Percentiles rank a stretch among this genome's conserved stretches.
phyloP scores from a whole-genome alignment of 2,888 invertebrate genomes.

The Cantharis nigra region DNA sequence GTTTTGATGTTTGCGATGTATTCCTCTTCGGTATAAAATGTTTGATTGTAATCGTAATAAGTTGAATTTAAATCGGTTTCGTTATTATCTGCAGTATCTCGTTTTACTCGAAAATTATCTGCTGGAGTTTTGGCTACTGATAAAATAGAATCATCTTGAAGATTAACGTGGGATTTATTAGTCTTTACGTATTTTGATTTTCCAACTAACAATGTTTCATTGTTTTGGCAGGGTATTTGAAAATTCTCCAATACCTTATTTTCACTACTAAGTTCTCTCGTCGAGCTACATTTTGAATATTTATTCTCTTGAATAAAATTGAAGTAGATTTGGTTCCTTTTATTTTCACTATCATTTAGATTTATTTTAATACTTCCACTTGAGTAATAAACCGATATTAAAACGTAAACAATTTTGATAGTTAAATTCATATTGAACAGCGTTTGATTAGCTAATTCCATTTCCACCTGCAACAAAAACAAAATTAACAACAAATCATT shows the following conservation, averaged over 20 bases:
- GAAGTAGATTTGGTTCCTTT: not conserved
- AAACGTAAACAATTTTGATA: not conserved
- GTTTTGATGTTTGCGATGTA: constrained; percentile 65
- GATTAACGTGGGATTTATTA: not conserved
- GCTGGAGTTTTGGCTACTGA: not conserved
- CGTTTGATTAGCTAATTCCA: not conserved
- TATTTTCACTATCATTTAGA: not conserved
- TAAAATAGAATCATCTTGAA: not conserved
- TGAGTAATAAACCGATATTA: not conserved
- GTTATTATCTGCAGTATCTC: not conserved
- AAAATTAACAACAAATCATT: not conserved
- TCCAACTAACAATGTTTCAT: not conserved
- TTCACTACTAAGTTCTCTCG: not conserved
- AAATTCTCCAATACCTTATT: not conserved
- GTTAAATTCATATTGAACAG: not conserved
- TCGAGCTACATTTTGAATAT: not conserved
- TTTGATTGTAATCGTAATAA: not conserved
- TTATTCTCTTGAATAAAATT: not conserved
- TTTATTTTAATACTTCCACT: not conserved
- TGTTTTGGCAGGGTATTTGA: not conserved
- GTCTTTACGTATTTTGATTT: not conserved
- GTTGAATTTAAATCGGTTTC: constrained; percentile 5
- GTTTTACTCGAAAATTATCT: not conserved
- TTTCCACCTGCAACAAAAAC: not conserved
- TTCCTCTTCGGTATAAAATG: constrained; percentile 38